Percentiles rank a stretch among this genome's conserved stretches.
phyloP scores from a whole-genome alignment of 1,140 invertebrate species.

The Aporrectodea caliginosa region DNA sequence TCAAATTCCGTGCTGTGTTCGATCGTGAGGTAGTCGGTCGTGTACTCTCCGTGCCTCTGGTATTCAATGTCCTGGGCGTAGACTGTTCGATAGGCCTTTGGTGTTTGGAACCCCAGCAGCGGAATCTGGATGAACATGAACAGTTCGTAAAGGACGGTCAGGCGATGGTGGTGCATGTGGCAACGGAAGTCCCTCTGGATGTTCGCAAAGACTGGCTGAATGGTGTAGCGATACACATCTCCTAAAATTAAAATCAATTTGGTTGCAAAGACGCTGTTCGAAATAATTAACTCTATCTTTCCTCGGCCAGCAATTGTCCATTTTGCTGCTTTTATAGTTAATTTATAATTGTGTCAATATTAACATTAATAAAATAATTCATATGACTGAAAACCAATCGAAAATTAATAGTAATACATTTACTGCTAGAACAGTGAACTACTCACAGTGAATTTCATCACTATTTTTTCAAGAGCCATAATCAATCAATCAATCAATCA shows the following conservation, averaged over 20 bases:
- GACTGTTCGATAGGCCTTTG: slow-evolving; percentile 11
- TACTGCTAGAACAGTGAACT: too few species aligned
- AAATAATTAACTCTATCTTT: too few species aligned
- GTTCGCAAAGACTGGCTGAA: slow-evolving; percentile 34
- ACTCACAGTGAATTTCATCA: too few species aligned
- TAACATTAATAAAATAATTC: too few species aligned
- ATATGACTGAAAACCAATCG: too few species aligned
- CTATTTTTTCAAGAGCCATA: too few species aligned
- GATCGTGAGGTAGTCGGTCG: slow-evolving; percentile 23
- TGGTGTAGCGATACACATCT: slow-evolving; percentile 34
- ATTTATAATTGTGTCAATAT: too few species aligned
- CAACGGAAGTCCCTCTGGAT: slow-evolving; percentile 33
- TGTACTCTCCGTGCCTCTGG: slow-evolving; percentile 22
- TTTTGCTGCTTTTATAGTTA: too few species aligned
- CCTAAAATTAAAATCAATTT: slow-evolving; percentile 35
- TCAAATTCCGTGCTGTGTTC: slow-evolving; percentile 34
- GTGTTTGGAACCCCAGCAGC: slow-evolving; percentile 15
- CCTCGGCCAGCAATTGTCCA: too few species aligned
- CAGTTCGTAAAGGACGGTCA: slow-evolving; percentile 30
- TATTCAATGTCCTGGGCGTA: slow-evolving; percentile 21
- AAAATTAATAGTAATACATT: too few species aligned
- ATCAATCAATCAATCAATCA: too few species aligned
- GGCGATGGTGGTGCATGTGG: slow-evolving; percentile 25
- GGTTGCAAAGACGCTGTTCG: too few species aligned
- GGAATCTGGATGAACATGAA: slow-evolving; percentile 29